Evolutionary conservation across 2,113 vertebrate species (phyloP).

Genomic region (Lucifuga dentata): DNA sequence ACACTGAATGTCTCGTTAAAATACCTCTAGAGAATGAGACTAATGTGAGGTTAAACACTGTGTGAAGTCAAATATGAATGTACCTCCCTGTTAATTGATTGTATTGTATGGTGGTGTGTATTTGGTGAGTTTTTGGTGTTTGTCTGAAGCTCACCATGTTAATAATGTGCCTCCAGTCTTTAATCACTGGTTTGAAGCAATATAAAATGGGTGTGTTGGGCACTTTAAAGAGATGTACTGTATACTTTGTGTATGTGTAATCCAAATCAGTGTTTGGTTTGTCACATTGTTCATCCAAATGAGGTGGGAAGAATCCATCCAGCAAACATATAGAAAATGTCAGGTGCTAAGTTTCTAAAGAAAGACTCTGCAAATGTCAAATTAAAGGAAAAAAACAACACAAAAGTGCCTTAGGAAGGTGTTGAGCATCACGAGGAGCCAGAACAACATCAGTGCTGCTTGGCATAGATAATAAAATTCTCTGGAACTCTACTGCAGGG

Average conservation of each 20-base stretch:
- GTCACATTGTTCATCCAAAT: slow-evolving; percentile 21
- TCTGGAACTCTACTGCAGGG: no score
- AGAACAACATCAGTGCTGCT: no score
- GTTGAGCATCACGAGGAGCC: no score
- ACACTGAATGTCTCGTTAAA: slow-evolving; percentile 64
- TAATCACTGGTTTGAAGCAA: slow-evolving; percentile 63
- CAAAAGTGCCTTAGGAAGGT: no score
- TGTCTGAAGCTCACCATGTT: slow-evolving; percentile 29
- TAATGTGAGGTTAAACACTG: slow-evolving; percentile 22
- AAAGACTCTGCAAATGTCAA: no score
- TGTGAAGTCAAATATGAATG: slow-evolving; percentile 19
- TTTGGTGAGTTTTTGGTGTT: slow-evolving; percentile 11
- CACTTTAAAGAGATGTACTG: slow-evolving; percentile 50
- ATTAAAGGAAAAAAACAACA: no score
- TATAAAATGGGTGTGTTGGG: slow-evolving; percentile 26
- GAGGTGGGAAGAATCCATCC: slow-evolving; percentile 12
- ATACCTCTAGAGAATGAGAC: slow-evolving; percentile 57
- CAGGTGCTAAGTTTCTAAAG: neutral
- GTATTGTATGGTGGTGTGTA: slow-evolving; percentile 12
- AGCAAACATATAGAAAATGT: neutral
- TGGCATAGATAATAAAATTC: no score
- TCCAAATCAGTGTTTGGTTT: slow-evolving; percentile 23
- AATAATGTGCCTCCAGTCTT: slow-evolving; percentile 64
- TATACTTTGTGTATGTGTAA: slow-evolving; percentile 46
- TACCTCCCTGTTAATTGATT: slow-evolving; percentile 26